These are phyloP conservation scores for Rhingia rostrata DNA, from an alignment of 2,888 invertebrate genomes.

Conservation along the genomic window DNA sequence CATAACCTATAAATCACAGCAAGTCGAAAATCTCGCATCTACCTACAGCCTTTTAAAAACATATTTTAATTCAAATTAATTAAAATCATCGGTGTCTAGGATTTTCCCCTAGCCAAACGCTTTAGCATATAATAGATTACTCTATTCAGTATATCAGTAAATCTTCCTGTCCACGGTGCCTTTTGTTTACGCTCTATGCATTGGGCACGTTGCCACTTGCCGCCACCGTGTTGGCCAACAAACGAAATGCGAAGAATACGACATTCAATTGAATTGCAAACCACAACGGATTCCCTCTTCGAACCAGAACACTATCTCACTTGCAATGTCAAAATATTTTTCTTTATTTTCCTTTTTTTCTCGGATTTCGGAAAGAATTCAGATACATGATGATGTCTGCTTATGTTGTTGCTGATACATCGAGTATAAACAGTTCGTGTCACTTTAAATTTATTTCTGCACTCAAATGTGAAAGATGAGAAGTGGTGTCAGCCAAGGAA, in stretches of 20 bases:
- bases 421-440: constrained; percentile 1
- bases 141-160: constrained; percentile 15
- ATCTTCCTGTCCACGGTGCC: constrained; percentile 31
- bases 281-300: constrained; percentile 23
- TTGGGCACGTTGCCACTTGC: constrained; percentile 43
- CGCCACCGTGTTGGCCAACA: background rate
- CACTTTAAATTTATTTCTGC: constrained; percentile 20
- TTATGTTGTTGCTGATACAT: background rate
- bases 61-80: constrained; percentile 21
- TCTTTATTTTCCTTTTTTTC: constrained; percentile 4
- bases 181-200: constrained; percentile 17
- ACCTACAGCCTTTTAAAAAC: background rate
- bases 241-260: constrained; percentile 1
- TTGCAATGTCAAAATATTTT: constrained; percentile 16
- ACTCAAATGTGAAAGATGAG: constrained; percentile 2
- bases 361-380: background rate
- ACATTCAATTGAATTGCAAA: constrained; percentile 43
- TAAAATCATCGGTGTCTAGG: constrained; percentile 5
- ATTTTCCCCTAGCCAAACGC: background rate
- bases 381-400: constrained; percentile 17
- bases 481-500: background rate
- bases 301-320: constrained; percentile 17
- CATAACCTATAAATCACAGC: background rate
- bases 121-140: constrained; percentile 12
- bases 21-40: background rate